phyloP scores from a whole-genome alignment of 2,797 vertebrate genomes.

The Pitangus sulphuratus region DNA sequence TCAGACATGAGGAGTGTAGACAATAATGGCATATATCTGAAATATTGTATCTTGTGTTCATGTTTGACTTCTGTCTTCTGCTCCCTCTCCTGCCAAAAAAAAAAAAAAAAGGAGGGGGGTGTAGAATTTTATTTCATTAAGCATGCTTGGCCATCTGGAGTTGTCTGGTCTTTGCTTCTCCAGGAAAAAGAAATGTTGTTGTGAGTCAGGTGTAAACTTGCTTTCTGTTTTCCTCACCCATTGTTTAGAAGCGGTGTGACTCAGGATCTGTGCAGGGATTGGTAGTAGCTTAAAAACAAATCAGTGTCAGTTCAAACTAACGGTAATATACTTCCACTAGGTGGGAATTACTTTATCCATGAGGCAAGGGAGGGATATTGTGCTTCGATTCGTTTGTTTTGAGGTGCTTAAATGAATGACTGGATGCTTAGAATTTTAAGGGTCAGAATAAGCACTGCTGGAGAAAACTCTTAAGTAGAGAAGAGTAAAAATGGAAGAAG shows the following conservation, averaged over 20 bases:
- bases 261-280: neutral
- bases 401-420: neutral
- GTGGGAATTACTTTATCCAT: neutral
- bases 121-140: neutral
- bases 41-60: neutral
- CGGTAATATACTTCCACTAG: neutral
- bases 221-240: neutral
- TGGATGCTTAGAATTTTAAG: neutral
- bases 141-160: neutral
- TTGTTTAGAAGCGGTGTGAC: neutral
- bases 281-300: neutral
- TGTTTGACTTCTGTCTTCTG: neutral
- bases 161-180: neutral
- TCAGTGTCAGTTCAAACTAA: neutral
- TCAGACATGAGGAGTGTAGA: neutral
- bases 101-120: neutral
- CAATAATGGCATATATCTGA: neutral
- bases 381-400: neutral
- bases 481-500: neutral
- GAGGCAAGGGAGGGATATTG: neutral
- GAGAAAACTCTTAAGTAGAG: neutral
- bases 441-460: neutral
- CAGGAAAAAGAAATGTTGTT: neutral
- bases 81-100: neutral
- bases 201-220: neutral